These are phyloP conservation scores for Lanistes nyassanus DNA, from an alignment of 1,140 invertebrate species.

Conservation along the genomic window DNA sequence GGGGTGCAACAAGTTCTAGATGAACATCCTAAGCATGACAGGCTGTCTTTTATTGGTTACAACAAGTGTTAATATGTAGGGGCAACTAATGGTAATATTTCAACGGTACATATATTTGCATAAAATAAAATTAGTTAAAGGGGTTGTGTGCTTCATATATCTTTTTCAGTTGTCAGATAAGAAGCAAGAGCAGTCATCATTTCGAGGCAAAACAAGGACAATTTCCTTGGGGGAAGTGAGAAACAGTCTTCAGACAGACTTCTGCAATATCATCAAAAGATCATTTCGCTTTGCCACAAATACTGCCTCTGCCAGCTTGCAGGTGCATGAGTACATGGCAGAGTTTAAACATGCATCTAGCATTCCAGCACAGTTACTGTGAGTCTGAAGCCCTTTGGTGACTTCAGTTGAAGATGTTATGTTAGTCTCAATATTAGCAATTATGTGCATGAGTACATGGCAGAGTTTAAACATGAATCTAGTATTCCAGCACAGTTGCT, in stretches of 20 bases:
- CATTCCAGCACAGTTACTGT: slow-evolving; percentile 90
- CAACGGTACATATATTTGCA: too few species aligned
- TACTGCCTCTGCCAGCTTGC: slow-evolving; percentile 88
- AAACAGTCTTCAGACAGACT: slow-evolving; percentile 60
- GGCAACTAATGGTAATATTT: too few species aligned
- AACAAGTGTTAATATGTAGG: too few species aligned
- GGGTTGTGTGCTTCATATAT: background rate
- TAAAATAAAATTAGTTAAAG: background rate
- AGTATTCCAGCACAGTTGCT: slow-evolving; percentile 87
- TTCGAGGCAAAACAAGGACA: background rate
- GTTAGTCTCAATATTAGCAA: too few species aligned
- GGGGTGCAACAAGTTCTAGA: too few species aligned
- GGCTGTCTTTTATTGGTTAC: too few species aligned
- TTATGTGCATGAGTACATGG: slow-evolving; percentile 95
- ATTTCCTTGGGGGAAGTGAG: slow-evolving; percentile 20
- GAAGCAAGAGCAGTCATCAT: too few species aligned
- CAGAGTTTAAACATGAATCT: slow-evolving; percentile 88
- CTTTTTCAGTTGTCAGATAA: too few species aligned
- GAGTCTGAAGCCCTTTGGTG: slow-evolving; percentile 67
- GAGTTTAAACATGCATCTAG: slow-evolving; percentile 87
- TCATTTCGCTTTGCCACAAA: slow-evolving; percentile 90
- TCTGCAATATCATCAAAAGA: slow-evolving; percentile 80
- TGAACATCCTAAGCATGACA: too few species aligned
- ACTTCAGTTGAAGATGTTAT: background rate
- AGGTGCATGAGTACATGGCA: slow-evolving; percentile 92